phyloP scores from a whole-genome alignment of 2,113 vertebrate genomes.

The Suricata suricatta region DNA sequence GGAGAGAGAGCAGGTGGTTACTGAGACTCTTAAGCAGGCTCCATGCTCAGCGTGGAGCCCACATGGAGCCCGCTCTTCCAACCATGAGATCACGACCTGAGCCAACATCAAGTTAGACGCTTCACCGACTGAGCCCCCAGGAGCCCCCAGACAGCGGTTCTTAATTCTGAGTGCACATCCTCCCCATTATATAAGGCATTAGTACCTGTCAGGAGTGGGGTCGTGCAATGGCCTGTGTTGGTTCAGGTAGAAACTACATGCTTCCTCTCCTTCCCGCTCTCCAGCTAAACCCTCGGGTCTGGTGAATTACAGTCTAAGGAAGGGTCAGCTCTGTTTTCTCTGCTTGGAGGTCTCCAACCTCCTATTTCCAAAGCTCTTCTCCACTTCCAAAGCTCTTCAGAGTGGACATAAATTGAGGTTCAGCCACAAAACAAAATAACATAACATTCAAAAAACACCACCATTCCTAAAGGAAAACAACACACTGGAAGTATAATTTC shows the following conservation, averaged over 20 bases:
- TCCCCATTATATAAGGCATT: background rate
- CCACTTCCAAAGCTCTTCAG: background rate
- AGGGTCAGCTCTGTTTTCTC: background rate
- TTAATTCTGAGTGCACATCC: too few species aligned
- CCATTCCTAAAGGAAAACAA: background rate
- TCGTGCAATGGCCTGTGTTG: too few species aligned
- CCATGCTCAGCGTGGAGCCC: too few species aligned
- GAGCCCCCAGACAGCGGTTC: too few species aligned
- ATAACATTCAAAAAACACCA: background rate
- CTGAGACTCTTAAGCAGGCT: too few species aligned
- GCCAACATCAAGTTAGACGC: too few species aligned
- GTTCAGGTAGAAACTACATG: background rate
- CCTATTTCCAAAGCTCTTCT: background rate
- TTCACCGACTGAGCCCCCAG: too few species aligned
- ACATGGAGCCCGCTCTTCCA: too few species aligned
- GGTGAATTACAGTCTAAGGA: too few species aligned
- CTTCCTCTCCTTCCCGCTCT: too few species aligned
- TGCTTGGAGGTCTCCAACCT: background rate
- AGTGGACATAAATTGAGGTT: background rate
- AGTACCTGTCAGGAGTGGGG: background rate
- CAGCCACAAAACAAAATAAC: background rate
- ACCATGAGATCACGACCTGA: too few species aligned
- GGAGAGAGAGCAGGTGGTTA: too few species aligned
- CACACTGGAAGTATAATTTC: background rate
- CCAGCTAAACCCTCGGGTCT: background rate